Base-by-base conservation (phyloP, 2,888 invertebrate species). In the Hermodice carunculata region DNA sequence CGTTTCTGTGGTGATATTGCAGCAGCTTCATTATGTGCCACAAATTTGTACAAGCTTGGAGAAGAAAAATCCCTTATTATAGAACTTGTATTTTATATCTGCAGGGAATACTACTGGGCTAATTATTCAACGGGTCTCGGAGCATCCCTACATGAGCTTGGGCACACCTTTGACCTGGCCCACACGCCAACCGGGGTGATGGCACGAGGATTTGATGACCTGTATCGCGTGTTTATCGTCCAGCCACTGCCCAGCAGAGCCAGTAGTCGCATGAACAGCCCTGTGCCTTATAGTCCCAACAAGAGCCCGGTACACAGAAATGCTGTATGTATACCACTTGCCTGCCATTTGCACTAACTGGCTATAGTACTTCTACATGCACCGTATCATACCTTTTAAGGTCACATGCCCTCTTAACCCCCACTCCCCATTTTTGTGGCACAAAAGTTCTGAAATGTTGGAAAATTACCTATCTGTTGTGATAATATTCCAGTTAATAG, bases 91-190 rank as follows among this genome's bases (percentile, higher is more conserved):
- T n/a, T n/a, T n/a, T n/a, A n/a, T n/a, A n/a, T n/a, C n/a, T 73
- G 1, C 76, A 85, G 95, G 67, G 92, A 94, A 40, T 95, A 94
- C 0, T 90, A 91, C 76, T 94, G 94, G 66, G 94, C 93, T 34
- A 95, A 95, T 83, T 94, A 93, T 86, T 92, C 95, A 19, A 95
- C 96, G 5, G 95, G 95, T 22, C 87, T 98, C 43, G 97, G 97
- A 19, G 93, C 95, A 19, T 92, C 94, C 8, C 91, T 95, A 43
- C 98, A 98, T 85, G 98, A 98, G 88, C 88, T 98, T 51, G 94
- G 94, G 19, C 98, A 98, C 84, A 94, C 94, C 0, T 95, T 98
- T 85, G 95, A 96, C 86, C 89, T 98, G 63, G 96, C 95, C 0
- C 97, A 98, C 83, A 93, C 95, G 0, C 90, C 91, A 75, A 91